Evolutionary conservation across 2,797 vertebrate species (phyloP).

Genomic region (Arrhamphus sclerolepis): DNA sequence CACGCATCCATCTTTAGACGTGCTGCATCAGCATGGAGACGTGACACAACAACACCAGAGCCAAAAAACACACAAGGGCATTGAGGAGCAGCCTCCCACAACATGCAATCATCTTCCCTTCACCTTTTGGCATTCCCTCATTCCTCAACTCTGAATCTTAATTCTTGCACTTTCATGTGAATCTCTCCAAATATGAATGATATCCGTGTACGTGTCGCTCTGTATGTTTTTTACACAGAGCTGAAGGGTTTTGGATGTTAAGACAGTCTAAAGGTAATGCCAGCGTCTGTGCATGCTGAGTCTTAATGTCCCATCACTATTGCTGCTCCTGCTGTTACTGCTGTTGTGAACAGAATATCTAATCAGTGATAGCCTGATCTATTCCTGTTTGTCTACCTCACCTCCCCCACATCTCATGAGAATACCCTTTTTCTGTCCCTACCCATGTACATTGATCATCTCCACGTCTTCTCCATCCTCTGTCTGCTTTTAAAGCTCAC

Average conservation of each 20-base stretch:
- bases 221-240: slow-evolving; percentile 19
- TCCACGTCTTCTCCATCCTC: slow-evolving; percentile 4
- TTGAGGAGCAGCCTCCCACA: slow-evolving; percentile 48
- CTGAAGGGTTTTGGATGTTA: slow-evolving; percentile 27
- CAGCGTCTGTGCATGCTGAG: slow-evolving; percentile 57
- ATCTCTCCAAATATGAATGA: neutral
- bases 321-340: slow-evolving; percentile 53
- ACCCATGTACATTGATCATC: slow-evolving; percentile 6
- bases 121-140: slow-evolving; percentile 30
- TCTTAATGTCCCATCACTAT: slow-evolving; percentile 56
- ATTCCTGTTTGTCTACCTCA: slow-evolving; percentile 33
- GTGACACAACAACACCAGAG: slow-evolving; percentile 67
- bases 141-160: slow-evolving; percentile 6
- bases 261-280: slow-evolving; percentile 53
- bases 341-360: slow-evolving; percentile 65
- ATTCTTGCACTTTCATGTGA: neutral
- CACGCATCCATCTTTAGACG: slow-evolving; percentile 67
- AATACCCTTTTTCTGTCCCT: slow-evolving; percentile 16
- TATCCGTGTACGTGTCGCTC: neutral
- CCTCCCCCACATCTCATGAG: slow-evolving; percentile 6
- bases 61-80: slow-evolving; percentile 67
- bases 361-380: slow-evolving; percentile 58
- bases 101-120: slow-evolving; percentile 20
- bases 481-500: slow-evolving; percentile 41
- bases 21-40: slow-evolving; percentile 73